Evolutionary conservation across 2,888 invertebrate genomes (phyloP), one percentile per base, ranked within the genome.

Genomic region (Drosophila macrothrix): DNA sequence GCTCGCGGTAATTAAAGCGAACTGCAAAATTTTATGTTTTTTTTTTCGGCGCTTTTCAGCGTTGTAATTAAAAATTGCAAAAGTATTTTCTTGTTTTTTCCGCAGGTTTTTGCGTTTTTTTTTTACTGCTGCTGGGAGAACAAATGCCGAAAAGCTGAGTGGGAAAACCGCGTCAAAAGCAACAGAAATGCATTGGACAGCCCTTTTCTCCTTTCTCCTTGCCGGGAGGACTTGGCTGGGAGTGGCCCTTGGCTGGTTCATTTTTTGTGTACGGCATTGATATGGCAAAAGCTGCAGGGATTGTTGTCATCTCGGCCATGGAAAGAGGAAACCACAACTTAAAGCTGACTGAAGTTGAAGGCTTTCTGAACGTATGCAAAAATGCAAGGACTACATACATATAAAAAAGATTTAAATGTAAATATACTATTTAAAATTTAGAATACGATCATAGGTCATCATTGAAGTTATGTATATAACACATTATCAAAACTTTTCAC

Each of bases 61-160:
- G 88, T 80, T 80, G 88, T 89, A 89, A 89, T 89, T 89, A 89
- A 89, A 89, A 90, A 86, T 84, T 74, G 84, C 82, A 83, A 89
- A 84, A 81, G 84, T 81, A 80, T 76, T 82, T 78, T 70, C 73
- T 63, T 73, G 49, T 58, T 55, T 63, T 39, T 50, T 53, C 41
- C 52, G 29, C 29, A 25, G 53, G 39, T 49, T 69, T 31, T 46
- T 16, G 16, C 16, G 7, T 22, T 22, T 63, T 62, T 49, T 65
- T 61, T 65, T 61, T 72, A 67, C 72, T 72, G 33, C 35, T 37
- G 46, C 25, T 25, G 25, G 62, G 49, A 61, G 78, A 78, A 81
- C 81, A 79, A 81, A 73, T 69, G 80, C 80, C 80, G 81, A 77
- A 79, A 69, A 71, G 74, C 85, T 80, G 80, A 82, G 83, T 74